Evolutionary conservation across 2,113 vertebrate genomes (phyloP), one percentile per base, ranked within the genome.

Genomic region (Columba livia): DNA sequence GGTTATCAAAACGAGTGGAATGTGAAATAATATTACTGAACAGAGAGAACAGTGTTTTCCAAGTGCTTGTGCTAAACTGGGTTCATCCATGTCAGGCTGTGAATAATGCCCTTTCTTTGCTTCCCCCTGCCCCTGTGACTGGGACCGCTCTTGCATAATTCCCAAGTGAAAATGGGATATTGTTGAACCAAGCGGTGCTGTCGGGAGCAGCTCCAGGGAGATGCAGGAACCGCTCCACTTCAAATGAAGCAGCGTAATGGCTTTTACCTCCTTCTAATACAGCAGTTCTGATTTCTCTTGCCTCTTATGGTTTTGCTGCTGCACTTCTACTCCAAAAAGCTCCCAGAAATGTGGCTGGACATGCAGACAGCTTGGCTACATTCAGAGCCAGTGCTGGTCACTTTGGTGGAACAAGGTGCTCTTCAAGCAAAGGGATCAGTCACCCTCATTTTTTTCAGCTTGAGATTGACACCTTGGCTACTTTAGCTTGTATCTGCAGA

Each of bases 1-100:
- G 97, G 97, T 98, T 98, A 98, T 98, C 97, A 97, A 97, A 98
- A 98, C 85, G 95, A 94, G 74, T 93, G 96, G 97, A 97, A 97
- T 97, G 97, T 97, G 95, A 71, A 96, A 94, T 97, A 96, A 96
- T 96, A 96, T 97, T 97, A 78, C 97, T 11, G 79, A 95, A 98
- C 97, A 98, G 97, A 98, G 97, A 91, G 95, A 72, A 82, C 94
- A 97, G 97, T 98, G 97, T 98, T 97, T 97, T 95, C 95, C 85
- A 92, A 96, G 95, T 62, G 95, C 95, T 83, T 93, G 96, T 88
- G 93, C 94, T 91, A 95, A 77, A 85, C 82, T 29, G 94, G 89
- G 95, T 94, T 90, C 88, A 90, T 93, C 96, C 80, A 92, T 94
- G 94, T 86, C 92, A 54, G 86, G 78, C 94, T 65, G 61, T 98